These are phyloP conservation scores for Argyrosomus regius DNA, from an alignment of 2,797 vertebrate species.

Conservation along the genomic window DNA sequence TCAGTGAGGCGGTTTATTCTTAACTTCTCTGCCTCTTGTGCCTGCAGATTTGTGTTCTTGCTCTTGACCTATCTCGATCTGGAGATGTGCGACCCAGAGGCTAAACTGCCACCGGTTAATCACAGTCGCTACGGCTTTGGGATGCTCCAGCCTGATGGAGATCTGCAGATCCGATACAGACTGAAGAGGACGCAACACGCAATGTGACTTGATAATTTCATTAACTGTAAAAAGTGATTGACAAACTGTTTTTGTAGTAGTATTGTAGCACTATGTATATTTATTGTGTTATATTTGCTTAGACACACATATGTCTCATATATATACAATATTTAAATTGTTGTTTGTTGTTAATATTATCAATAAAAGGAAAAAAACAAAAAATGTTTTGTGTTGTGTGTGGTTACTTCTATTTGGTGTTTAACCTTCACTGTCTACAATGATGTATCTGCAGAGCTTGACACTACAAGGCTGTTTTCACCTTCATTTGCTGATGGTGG, in stretches of 20 bases:
- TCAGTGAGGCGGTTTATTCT: neutral
- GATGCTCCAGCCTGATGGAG: conserved; percentile 85
- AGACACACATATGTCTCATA: no score
- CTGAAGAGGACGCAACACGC: conserved; percentile 55
- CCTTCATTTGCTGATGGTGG: no score
- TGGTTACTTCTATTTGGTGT: neutral
- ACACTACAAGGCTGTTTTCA: neutral
- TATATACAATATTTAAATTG: conserved; percentile 17
- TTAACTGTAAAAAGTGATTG: neutral
- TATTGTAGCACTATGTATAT: conserved; percentile 60
- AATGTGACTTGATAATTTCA: conserved; percentile 17
- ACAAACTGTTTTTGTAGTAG: neutral
- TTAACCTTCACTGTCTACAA: conserved; percentile 1
- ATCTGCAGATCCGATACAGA: conserved; percentile 83
- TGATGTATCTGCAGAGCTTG: neutral
- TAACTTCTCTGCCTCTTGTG: conserved; percentile 66
- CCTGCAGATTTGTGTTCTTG: conserved; percentile 86
- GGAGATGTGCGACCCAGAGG: conserved; percentile 77
- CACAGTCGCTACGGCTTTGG: conserved; percentile 86
- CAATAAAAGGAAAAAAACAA: conserved; percentile 12
- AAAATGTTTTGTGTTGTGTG: no score
- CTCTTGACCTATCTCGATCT: conserved; percentile 85
- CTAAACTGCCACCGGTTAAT: conserved; percentile 83
- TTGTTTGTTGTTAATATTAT: conserved; percentile 30
- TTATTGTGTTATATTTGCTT: conserved; percentile 50